These are phyloP conservation scores for Nannospalax galili DNA, from an alignment of 2,113 vertebrate genomes.

Conservation along the genomic window DNA sequence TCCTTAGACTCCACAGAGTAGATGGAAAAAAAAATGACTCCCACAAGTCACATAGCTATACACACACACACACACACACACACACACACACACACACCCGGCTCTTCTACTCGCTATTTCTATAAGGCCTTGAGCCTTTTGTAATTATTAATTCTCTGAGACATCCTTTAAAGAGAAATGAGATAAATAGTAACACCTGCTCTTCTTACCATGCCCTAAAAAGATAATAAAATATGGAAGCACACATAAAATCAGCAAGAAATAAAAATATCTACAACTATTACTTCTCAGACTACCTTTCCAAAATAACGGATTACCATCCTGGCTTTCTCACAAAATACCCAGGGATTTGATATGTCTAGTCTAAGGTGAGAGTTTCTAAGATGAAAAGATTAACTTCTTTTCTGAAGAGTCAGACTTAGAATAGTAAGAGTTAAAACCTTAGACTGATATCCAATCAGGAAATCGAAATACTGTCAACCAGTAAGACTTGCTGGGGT, in stretches of 20 bases:
- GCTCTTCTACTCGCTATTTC: background rate
- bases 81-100: background rate
- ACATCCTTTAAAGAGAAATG: background rate
- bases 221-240: background rate
- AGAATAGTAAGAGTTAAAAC: background rate
- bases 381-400: background rate
- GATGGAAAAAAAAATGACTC: no score
- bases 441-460: background rate
- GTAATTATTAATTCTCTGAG: background rate
- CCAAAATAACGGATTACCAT: background rate
- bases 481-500: background rate
- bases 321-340: background rate
- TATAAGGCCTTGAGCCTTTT: background rate
- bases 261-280: background rate
- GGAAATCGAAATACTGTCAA: conserved; percentile 35
- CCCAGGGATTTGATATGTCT: background rate
- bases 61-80: no score
- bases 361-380: background rate
- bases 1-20: no score
- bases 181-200: background rate
- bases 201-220: background rate
- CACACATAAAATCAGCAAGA: background rate
- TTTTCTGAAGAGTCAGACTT: background rate
- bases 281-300: background rate
- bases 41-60: no score